Percentiles rank a stretch among this genome's conserved stretches.
phyloP scores from a whole-genome alignment of 2,888 invertebrate genomes.

The Drosophila monieri region DNA sequence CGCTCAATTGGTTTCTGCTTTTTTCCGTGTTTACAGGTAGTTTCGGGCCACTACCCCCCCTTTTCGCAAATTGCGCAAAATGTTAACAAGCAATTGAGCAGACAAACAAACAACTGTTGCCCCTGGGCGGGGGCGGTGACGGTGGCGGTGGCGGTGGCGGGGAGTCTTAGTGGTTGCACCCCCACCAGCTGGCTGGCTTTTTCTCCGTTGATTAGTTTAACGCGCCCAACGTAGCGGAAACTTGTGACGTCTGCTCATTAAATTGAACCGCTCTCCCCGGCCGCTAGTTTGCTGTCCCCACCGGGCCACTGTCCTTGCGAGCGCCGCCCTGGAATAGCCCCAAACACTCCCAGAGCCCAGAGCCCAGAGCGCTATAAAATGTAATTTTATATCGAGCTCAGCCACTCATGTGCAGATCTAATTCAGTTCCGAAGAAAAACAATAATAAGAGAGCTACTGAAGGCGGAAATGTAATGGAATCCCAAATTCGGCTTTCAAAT shows the following conservation, averaged over 20 bases:
- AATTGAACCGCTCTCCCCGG: slow-evolving; percentile 63
- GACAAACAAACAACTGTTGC: slow-evolving; percentile 75
- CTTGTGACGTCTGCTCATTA: slow-evolving; percentile 74
- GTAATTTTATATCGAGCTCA: slow-evolving; percentile 58
- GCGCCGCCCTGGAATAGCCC: not conserved
- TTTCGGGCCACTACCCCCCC: slow-evolving; percentile 48
- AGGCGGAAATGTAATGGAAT: no score
- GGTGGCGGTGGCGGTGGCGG: not conserved
- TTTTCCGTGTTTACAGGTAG: slow-evolving; percentile 76
- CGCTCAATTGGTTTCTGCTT: slow-evolving; percentile 75
- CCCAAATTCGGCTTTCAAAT: no score
- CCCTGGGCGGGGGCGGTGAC: not conserved
- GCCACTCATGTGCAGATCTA: slow-evolving; percentile 31
- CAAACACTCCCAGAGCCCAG: no score
- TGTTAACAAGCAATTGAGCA: slow-evolving; percentile 79
- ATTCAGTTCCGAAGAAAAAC: no score
- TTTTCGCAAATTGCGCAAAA: slow-evolving; percentile 74
- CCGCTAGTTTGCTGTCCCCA: slow-evolving; percentile 11
- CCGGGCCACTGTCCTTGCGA: slow-evolving; percentile 5
- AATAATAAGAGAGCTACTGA: no score
- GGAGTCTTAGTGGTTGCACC: not conserved
- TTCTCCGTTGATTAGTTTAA: slow-evolving; percentile 72
- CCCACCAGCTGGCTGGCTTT: not conserved
- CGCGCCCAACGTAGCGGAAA: slow-evolving; percentile 75
- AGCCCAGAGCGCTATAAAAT: slow-evolving; percentile 52